phyloP scores from a whole-genome alignment of 2,888 invertebrate species.

The Leptinotarsa haldemani region DNA sequence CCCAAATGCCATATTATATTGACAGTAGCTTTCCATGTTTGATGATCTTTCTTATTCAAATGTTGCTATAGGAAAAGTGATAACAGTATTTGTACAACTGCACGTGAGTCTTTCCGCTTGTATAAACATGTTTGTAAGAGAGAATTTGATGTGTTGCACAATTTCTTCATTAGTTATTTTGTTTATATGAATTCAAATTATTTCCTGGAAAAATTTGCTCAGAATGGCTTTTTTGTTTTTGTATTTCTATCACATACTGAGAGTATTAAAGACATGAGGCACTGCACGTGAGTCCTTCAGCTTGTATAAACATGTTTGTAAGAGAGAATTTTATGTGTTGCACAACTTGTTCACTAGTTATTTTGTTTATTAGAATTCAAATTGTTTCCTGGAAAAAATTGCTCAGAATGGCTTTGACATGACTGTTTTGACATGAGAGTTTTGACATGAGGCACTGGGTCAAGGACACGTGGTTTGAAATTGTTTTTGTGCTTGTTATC shows the following conservation, averaged over 20 bases:
- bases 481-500: too few species aligned
- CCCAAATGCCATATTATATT: conserved; percentile 10
- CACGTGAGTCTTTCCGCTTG: not conserved
- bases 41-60: conserved; percentile 3
- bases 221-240: not conserved
- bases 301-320: not conserved
- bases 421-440: too few species aligned
- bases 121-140: not conserved
- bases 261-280: too few species aligned
- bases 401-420: too few species aligned
- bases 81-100: not conserved
- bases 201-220: not conserved
- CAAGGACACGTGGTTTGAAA: too few species aligned
- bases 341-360: not conserved
- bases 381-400: not conserved
- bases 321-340: not conserved
- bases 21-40: conserved; percentile 7
- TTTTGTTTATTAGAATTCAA: not conserved
- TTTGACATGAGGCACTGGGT: not conserved
- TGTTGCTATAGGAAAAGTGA: not conserved
- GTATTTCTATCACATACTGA: not conserved
- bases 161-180: not conserved
- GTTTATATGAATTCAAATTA: not conserved
- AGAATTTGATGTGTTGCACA: not conserved
- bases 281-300: not conserved